phyloP scores from a whole-genome alignment of 2,797 vertebrate species.

The Borostomias antarcticus region DNA sequence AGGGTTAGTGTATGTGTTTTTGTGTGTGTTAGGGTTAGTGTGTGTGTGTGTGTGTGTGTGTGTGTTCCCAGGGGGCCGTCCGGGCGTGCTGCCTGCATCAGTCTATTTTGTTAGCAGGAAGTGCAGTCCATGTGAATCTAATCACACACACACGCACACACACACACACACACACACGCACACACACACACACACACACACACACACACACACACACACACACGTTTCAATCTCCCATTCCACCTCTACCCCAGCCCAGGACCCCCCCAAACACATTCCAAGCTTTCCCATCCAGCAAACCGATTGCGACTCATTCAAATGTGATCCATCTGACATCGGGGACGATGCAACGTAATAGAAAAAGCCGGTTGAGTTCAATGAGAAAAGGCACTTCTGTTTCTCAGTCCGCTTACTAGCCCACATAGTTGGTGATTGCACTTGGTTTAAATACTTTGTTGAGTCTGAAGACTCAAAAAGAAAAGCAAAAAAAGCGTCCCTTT shows the following conservation, averaged over 20 bases:
- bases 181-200: slow-evolving; percentile 29
- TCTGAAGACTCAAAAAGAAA: slow-evolving; percentile 48
- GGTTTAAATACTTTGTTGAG: slow-evolving; percentile 56
- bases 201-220: background rate
- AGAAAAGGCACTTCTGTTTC: slow-evolving; percentile 65
- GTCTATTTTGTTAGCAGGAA: slow-evolving; percentile 13
- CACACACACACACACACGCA: slow-evolving; percentile 14
- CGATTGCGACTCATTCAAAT: slow-evolving; percentile 50
- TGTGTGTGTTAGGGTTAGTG: too few species aligned
- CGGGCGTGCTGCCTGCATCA: slow-evolving; percentile 13
- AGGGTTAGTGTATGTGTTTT: too few species aligned
- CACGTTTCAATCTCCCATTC: slow-evolving; percentile 16
- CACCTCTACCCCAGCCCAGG: slow-evolving; percentile 10
- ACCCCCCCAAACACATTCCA: background rate
- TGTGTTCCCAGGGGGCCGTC: slow-evolving; percentile 12
- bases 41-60: too few species aligned
- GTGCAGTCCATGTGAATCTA: slow-evolving; percentile 22
- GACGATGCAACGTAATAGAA: slow-evolving; percentile 36
- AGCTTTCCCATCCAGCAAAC: slow-evolving; percentile 62
- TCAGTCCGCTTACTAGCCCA: slow-evolving; percentile 46
- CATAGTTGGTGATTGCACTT: slow-evolving; percentile 68
- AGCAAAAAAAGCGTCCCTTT: slow-evolving; percentile 25
- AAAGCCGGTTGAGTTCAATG: slow-evolving; percentile 51
- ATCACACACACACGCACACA: background rate
- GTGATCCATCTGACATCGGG: slow-evolving; percentile 27